Evolutionary conservation across 2,888 invertebrate genomes (phyloP), one percentile per base, ranked within the genome.

Genomic region (Gnatocerus cornutus): DNA sequence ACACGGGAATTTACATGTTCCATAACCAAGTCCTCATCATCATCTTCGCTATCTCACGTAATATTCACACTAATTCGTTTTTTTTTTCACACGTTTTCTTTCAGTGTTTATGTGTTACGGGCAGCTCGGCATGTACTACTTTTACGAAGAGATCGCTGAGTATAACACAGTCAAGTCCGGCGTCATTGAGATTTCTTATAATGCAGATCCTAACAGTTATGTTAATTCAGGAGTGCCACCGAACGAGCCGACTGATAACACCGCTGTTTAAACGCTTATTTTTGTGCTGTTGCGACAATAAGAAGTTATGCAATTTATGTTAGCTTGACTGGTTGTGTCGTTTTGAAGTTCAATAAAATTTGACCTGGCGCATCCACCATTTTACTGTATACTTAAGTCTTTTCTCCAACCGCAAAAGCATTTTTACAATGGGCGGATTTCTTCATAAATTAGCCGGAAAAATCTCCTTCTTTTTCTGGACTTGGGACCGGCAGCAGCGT

Each of bases 91-190:
- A n/a, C n/a, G n/a, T n/a, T 66, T 8, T 9, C 1, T 50, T 78
- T 61, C 58, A 80, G 78, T 74, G 39, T 43, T 77, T 16, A 64
- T 80, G 53, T 81, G 81, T 80, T 77, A 80, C 48, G 78, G 79
- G 33, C 71, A 81, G 9, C 75, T 76, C 45, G 78, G 77, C 61
- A 74, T 81, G 59, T 78, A 78, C 50, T 72, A 72, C 33, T 82
- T 79, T 59, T 82, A 80, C 64, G 68, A 70, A 52, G 82, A 82
- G 74, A 64, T 81, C 3, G 71, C 74, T 9, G 76, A 80, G 52
- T 81, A 78, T 63, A 80, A 81, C 52, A 71, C 77, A 4, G 77
- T 79, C 0, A 78, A 78, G 71, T 77, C 80, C 8, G 80, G 80
- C 55, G 75, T 76, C 0, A 76, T 78, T 21, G 79, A 81, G 71